Base-by-base conservation (phyloP, 1,140 invertebrate species). In the Tetramorium simillimum region DNA sequence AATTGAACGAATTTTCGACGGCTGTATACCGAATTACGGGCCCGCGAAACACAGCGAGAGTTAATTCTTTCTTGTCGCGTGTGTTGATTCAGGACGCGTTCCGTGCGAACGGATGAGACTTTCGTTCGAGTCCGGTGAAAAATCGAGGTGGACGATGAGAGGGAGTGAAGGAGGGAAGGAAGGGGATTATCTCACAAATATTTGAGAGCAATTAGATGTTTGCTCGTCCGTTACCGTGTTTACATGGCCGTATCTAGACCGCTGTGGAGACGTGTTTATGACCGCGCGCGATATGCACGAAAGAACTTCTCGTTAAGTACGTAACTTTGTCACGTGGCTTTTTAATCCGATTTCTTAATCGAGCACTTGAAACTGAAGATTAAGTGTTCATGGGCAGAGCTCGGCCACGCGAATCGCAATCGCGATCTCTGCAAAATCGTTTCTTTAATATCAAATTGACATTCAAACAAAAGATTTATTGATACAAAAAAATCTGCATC, bases 151-250 rank as follows among this genome's bases (percentile, higher is more conserved):
- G 78, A 91, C 86, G 85, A 60, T 77, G 53, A 90, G 88, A 86
- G 18, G 33, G 28, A 21, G 28, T 0, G 37, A 60, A 3, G 14
- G 3, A 33, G 49, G 28, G 49, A 89, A 89, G 92, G 5, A 40
- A 62, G 37, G 58, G 88, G 93, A 94, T 94, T 91, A 94, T 93
- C 93, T 92, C 62, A 91, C 93, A 94, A 94, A 94, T 94, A 93
- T 94, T 94, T 94, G 93, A 93, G 90, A 89, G 91, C 92, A 94
- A 94, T 94, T 94, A 94, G 93, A 86, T 94, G 93, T 94, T 94
- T 94, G 91, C 93, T 82, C 90, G 90, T 89, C 91, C 87, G 91
- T 92, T 93, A 93, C 89, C 86, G 80, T 93, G 92, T 93, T 93
- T 93, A 91, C 92, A 92, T 88, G 90, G 91, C 89, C 90, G 86